Percentiles rank a stretch among this genome's conserved stretches.
Evolutionary conservation across 2,113 vertebrate genomes (phyloP).

Genomic region (Pungitius pungitius): DNA sequence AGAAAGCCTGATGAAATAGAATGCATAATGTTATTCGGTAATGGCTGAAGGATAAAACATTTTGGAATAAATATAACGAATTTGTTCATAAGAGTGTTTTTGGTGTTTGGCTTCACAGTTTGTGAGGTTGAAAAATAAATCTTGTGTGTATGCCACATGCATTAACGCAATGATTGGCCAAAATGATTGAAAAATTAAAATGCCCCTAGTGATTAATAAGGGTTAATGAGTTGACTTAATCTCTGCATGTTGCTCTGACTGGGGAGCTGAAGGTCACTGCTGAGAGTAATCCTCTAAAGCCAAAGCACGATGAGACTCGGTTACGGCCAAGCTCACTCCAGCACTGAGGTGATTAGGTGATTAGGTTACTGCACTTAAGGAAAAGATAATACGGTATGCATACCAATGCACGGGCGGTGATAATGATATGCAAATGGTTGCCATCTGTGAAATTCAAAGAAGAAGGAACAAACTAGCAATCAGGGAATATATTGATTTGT

Average conservation of each 20-base stretch:
- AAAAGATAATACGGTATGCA: neutral
- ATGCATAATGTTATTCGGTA: neutral
- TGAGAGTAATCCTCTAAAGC: conserved; percentile 2
- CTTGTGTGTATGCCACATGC: neutral
- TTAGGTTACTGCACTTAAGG: neutral
- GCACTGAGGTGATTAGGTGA: conserved; percentile 13
- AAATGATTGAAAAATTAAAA: neutral
- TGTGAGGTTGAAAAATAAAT: neutral
- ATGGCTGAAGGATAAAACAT: neutral
- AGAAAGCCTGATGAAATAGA: neutral
- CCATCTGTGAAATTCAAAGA: neutral
- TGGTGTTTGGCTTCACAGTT: neutral
- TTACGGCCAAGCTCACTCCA: neutral
- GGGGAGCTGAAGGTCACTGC: conserved; percentile 18
- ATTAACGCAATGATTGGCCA: neutral
- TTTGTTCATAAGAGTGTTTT: neutral
- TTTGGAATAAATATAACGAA: neutral
- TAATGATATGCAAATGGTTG: conserved; percentile 1
- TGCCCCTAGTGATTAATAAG: neutral
- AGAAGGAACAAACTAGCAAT: neutral
- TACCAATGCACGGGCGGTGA: neutral
- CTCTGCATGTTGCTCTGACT: neutral
- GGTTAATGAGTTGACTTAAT: conserved; percentile 11
- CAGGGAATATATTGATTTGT: neutral
- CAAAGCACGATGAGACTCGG: neutral